Percentiles rank a stretch among this genome's conserved stretches.
Conservation (phyloP, 2,888 invertebrate species). For the Periphyllus acericola region DNA sequence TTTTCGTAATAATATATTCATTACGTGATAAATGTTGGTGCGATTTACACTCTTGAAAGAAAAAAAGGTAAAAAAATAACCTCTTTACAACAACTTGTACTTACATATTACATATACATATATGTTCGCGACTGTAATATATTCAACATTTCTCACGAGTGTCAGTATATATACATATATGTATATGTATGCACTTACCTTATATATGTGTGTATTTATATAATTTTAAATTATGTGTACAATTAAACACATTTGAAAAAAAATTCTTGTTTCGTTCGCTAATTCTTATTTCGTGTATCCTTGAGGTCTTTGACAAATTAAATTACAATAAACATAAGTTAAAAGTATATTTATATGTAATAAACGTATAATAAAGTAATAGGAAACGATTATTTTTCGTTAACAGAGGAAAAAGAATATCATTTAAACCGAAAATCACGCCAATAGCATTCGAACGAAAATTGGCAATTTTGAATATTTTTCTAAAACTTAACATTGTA, state of each 20-base stretch:
- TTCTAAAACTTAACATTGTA: no score
- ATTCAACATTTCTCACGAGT: conserved; percentile 4
- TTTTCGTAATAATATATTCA: conserved; percentile 39
- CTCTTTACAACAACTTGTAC: conserved; percentile 31
- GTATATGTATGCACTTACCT: no score
- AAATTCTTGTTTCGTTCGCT: conserved; percentile 18
- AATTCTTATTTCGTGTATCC: conserved; percentile 16
- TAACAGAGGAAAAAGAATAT: not conserved
- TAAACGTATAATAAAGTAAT: no score
- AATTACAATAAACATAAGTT: not conserved
- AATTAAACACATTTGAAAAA: conserved; percentile 18
- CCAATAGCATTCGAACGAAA: not conserved
- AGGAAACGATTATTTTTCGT: not conserved
- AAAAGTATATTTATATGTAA: not conserved
- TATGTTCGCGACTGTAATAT: conserved; percentile 1
- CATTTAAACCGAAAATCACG: not conserved
- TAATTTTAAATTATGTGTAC: not conserved
- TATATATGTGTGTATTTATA: not conserved
- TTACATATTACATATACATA: not conserved
- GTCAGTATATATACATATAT: not conserved
- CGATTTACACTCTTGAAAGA: not conserved
- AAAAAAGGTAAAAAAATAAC: conserved; percentile 13
- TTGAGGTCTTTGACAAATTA: conserved; percentile 28
- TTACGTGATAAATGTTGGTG: conserved; percentile 35
- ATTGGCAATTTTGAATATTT: not conserved